Evolutionary conservation across 2,797 vertebrate genomes (phyloP), one percentile per base, ranked within the genome.

Genomic region (Enteromius unitaeniatus): DNA sequence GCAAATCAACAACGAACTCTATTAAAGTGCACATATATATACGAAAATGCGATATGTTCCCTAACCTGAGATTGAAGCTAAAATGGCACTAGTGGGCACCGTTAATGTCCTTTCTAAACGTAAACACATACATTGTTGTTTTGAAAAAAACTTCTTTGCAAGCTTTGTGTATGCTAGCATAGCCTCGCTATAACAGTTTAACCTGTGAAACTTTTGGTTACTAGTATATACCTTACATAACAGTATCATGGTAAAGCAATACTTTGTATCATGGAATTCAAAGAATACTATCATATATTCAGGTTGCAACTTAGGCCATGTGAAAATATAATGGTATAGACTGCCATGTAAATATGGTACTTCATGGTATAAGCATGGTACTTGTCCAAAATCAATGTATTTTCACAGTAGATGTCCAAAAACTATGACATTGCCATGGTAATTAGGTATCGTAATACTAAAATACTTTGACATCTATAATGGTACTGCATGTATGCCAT

Each of bases 41-140:
- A 49, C 6, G 26, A 60, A 81, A 37, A 75, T 78, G 65, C 68
- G 79, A 78, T 62, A 82, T 17, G 26, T 7, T 65, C 60, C 72
- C 78, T 69, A 69, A 68, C 65, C 81, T 83, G 81, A 83, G 81
- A 77, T 17, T 23, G 14, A 31, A 55, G 45, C 74, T 37, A 45
- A 83, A 70, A 75, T 28, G 42, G n/a, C 45, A 82, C 81, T 75
- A 76, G 5, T 49, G 6, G 17, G 62, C 9, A 42, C 13, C 1
- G 34, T 40, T 55, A 47, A 69, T 47, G 19, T 75, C 6, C 31
- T 55, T 67, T 28, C 51, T 34, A 51, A 65, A 53, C 9, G 2
- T 47, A 64, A 82, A 75, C 55, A 5, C 45, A 40, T 23, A 21
- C 1, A 1, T 37, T 82, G 28, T 28, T 17, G 37, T 70, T 79